Evolutionary conservation across 2,113 vertebrate species (phyloP), one percentile per base, ranked within the genome.

Genomic region (Clarias gariepinus): DNA sequence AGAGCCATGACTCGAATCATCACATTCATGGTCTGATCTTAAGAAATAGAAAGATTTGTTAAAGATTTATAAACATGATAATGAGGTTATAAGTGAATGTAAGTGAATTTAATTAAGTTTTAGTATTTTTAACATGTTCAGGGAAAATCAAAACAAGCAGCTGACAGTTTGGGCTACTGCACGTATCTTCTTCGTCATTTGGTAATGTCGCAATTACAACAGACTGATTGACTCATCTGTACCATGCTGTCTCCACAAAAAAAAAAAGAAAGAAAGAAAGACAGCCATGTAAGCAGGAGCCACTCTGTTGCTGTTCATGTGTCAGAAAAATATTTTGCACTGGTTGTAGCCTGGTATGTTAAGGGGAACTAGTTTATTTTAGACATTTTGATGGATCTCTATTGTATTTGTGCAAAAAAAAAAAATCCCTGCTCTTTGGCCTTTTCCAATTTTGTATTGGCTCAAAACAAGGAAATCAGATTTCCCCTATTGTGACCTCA

Each of bases 171-270:
- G 33, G 19, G 33, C 36, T 73, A 1, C 33, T 77, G 84, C 28
- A 15, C 55, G 36, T 52, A 60, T 77, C 68, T 61, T 77, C 68
- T 71, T 81, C 53, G 55, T 68, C 79, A 63, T 87, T 77, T 82
- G 36, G 47, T 83, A 78, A 87, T 85, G 83, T 80, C 33, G 52
- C 52, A 77, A 69, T 83, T 71, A 89, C 28, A 57, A 85, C 83
- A 85, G 86, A 25, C 63, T 73, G 88, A 41, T 57, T 84, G 85
- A 90, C 66, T 89, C 86, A 74, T 87, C 71, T 83, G 85, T 41
- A 81, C 84, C 79, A 12, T 82, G 53, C 30, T n/a, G 64, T 58
- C 47, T 58, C 53, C 36, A 3, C 78, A 85, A 81, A 33, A 74
- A 36, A 36, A 71, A 69, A 69, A 5, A 69, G 33, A 21, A 23